Evolutionary conservation across 2,113 vertebrate genomes (phyloP).

Genomic region (Gnathonemus longibarbis): DNA sequence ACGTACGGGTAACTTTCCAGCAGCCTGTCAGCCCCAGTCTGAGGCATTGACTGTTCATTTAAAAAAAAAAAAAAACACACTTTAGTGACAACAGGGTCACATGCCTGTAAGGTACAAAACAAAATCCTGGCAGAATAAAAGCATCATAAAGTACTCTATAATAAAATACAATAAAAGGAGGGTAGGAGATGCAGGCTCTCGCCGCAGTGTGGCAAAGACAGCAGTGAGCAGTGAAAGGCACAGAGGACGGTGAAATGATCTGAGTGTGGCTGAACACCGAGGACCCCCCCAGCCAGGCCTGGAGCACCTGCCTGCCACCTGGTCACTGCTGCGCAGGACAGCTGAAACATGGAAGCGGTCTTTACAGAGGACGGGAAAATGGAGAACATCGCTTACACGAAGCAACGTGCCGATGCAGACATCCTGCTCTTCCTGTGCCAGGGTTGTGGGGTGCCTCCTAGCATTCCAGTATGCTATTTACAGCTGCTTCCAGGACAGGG

Average conservation of each 20-base stretch:
- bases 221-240: slow-evolving; percentile 1
- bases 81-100: slow-evolving; percentile 40
- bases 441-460: slow-evolving; percentile 54
- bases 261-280: not conserved
- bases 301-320: not conserved
- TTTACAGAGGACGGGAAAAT: not conserved
- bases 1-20: not conserved
- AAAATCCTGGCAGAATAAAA: slow-evolving; percentile 46
- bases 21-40: slow-evolving; percentile 60
- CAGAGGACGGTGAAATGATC: not conserved
- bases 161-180: not conserved
- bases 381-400: not conserved
- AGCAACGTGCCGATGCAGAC: not conserved
- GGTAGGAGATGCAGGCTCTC: not conserved
- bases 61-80: slow-evolving; percentile 35
- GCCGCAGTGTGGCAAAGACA: not conserved
- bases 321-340: not conserved
- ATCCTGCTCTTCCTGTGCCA: not conserved
- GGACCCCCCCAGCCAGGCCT: not conserved
- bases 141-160: slow-evolving; percentile 16
- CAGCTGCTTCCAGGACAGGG: slow-evolving; percentile 95
- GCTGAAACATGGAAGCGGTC: not conserved
- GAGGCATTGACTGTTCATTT: slow-evolving; percentile 51
- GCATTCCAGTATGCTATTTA: slow-evolving; percentile 99
- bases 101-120: slow-evolving; percentile 70